These are phyloP conservation scores for Brachionus paranguensis DNA, from an alignment of 1,140 invertebrate species.

Conservation along the genomic window DNA sequence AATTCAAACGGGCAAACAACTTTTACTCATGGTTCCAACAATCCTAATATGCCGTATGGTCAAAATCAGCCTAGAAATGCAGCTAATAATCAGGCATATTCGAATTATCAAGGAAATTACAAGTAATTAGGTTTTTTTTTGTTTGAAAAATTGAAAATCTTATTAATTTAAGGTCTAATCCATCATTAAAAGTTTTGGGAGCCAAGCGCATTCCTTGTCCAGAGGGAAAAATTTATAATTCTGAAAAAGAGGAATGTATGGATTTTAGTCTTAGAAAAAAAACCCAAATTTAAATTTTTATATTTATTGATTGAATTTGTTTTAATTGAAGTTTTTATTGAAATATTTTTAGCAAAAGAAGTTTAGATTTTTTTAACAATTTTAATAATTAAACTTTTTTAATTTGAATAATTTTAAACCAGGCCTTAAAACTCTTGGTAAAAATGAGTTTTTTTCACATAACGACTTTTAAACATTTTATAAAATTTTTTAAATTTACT, in stretches of 20 bases:
- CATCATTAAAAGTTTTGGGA: background rate
- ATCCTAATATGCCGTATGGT: background rate
- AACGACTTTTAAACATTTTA: background rate
- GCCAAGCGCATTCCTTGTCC: background rate
- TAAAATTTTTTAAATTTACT: background rate
- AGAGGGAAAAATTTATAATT: background rate
- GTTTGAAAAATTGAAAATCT: background rate
- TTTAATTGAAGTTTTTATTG: background rate
- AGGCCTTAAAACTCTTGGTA: background rate
- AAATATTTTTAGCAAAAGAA: background rate
- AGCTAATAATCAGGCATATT: background rate
- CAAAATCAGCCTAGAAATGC: background rate
- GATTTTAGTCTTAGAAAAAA: slow-evolving; percentile 10
- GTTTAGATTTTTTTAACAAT: background rate
- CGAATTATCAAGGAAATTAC: background rate
- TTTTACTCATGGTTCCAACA: background rate
- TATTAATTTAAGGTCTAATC: background rate
- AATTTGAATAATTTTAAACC: background rate
- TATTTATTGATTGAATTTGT: background rate
- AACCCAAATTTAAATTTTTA: background rate
- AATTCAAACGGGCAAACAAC: background rate
- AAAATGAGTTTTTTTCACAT: background rate
- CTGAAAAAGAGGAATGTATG: background rate
- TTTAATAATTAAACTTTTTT: background rate
- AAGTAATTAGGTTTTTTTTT: background rate